Conservation (phyloP, 2,797 vertebrate species). For the Pipistrellus pipistrellus region DNA sequence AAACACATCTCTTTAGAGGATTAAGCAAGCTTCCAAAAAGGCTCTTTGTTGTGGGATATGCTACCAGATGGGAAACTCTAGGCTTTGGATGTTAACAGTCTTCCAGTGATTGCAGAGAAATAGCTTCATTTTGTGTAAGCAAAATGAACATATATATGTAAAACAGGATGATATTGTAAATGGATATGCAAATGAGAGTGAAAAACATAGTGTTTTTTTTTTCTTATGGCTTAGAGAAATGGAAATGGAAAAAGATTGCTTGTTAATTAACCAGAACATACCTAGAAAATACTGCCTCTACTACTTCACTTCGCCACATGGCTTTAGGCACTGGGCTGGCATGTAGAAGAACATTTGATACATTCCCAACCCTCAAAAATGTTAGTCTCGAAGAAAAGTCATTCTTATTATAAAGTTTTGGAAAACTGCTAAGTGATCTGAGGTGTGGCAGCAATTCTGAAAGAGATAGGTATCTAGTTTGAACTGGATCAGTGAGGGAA, state of each 20-base stretch:
- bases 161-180: constrained; percentile 56
- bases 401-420: constrained; percentile 28
- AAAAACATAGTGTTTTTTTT: constrained; percentile 61
- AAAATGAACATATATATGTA: constrained; percentile 70
- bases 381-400: background rate
- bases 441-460: background rate
- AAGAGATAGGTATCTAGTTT: constrained; percentile 26
- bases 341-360: constrained; percentile 7
- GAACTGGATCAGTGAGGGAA: background rate
- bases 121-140: constrained; percentile 72
- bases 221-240: constrained; percentile 60
- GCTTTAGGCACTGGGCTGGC: background rate
- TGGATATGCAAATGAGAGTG: constrained; percentile 70
- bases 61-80: constrained; percentile 78
- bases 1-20: constrained; percentile 73
- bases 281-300: constrained; percentile 12
- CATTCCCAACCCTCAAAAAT: background rate
- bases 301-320: background rate
- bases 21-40: constrained; percentile 65
- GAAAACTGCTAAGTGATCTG: constrained; percentile 7
- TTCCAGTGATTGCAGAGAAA: constrained; percentile 71
- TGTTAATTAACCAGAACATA: constrained; percentile 22
- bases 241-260: constrained; percentile 48
- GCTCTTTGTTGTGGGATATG: constrained; percentile 71
- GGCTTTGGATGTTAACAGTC: constrained; percentile 61